Percentiles rank a stretch among this genome's conserved stretches.
Evolutionary conservation across 2,888 invertebrate genomes (phyloP).

Genomic region (Zeuzera pyrina): DNA sequence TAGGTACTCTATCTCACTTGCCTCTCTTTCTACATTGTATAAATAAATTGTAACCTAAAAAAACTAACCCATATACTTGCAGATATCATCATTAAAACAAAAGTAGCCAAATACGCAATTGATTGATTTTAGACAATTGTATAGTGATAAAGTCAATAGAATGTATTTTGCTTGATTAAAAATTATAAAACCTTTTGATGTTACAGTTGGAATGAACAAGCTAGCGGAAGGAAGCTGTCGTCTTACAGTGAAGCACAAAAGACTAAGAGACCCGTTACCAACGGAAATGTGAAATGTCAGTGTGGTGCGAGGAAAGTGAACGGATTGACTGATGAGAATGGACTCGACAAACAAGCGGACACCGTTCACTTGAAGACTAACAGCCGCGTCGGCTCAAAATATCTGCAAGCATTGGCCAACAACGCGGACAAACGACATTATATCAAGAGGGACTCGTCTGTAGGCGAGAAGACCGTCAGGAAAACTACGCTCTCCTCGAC

Average conservation of each 20-base stretch:
- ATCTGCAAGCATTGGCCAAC: constrained; percentile 59
- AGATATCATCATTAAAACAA: constrained; percentile 11
- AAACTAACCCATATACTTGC: constrained; percentile 3
- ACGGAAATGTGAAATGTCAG: constrained; percentile 59
- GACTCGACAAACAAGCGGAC: constrained; percentile 36
- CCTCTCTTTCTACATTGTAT: no score
- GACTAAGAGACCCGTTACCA: constrained; percentile 60
- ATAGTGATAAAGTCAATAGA: no score
- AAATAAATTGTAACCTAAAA: constrained; percentile 7
- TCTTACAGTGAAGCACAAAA: constrained; percentile 70
- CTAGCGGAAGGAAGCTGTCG: constrained; percentile 66
- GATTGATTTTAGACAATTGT: no score
- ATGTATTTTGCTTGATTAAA: no score
- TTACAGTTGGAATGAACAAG: constrained; percentile 70
- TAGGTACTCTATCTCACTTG: no score
- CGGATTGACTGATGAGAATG: constrained; percentile 39
- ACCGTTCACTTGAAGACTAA: constrained; percentile 49
- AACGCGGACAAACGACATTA: constrained; percentile 40
- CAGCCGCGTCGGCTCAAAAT: constrained; percentile 63
- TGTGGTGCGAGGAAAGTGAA: constrained; percentile 59
- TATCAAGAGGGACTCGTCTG: constrained; percentile 52
- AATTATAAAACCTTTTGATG: no score
- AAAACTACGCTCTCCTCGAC: constrained; percentile 39
- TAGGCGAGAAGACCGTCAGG: constrained; percentile 47
- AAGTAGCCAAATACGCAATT: neutral